Percentiles rank a stretch among this genome's conserved stretches.
Evolutionary conservation across 2,797 vertebrate species (phyloP).

Genomic region (Sardinella longiceps): DNA sequence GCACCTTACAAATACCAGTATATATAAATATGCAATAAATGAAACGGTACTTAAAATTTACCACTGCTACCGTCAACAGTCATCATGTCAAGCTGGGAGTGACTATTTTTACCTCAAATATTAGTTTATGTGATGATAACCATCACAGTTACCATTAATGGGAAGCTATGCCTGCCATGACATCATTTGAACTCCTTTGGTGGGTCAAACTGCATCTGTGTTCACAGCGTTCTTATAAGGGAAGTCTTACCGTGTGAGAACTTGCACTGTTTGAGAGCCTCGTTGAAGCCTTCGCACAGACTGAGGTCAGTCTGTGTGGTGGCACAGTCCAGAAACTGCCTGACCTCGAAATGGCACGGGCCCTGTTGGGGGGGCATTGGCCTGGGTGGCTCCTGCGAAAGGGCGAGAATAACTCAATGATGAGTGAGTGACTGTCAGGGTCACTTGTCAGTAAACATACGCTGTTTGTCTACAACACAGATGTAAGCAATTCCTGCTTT

Average conservation of each 20-base stretch:
- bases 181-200: background rate
- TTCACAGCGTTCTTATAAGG: background rate
- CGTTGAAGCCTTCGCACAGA: conserved; percentile 91
- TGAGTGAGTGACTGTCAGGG: background rate
- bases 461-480: background rate
- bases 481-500: background rate
- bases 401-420: background rate
- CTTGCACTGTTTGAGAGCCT: conserved; percentile 94
- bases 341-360: conserved; percentile 90
- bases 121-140: background rate
- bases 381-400: conserved; percentile 69
- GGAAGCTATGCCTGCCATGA: background rate
- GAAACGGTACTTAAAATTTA: too few species aligned
- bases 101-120: background rate
- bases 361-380: conserved; percentile 64
- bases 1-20: too few species aligned
- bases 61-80: background rate
- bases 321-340: conserved; percentile 91
- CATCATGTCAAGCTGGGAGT: background rate
- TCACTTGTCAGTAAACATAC: background rate
- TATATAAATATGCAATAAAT: too few species aligned
- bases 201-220: background rate
- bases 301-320: conserved; percentile 85
- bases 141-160: background rate
- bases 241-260: conserved; percentile 78